These are phyloP conservation scores for Hydractinia echinata DNA, from an alignment of 30 jellyfish, hydroid and myxozoan species.

Conservation along the genomic window DNA sequence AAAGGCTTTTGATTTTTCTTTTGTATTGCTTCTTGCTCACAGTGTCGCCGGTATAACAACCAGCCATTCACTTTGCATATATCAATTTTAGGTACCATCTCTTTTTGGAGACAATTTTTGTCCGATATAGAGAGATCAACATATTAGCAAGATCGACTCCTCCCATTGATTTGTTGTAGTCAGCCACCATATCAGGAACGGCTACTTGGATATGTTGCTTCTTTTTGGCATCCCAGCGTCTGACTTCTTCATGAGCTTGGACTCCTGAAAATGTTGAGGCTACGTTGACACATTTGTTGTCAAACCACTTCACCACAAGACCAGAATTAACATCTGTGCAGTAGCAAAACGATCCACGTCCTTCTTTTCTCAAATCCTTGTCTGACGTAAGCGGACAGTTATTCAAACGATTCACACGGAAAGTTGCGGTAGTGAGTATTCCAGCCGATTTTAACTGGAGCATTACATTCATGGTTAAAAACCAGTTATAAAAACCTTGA, in stretches of 20 bases:
- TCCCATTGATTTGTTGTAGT: conserved; percentile 47
- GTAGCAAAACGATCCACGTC: conserved; percentile 30
- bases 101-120: conserved; percentile 21
- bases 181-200: conserved; percentile 24
- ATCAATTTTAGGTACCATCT: conserved; percentile 62
- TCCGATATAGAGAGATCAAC: conserved; percentile 39
- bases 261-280: conserved; percentile 26
- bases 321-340: conserved; percentile 38
- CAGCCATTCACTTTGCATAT: conserved; percentile 55
- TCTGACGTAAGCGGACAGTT: conserved; percentile 23
- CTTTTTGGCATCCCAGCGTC: conserved; percentile 26
- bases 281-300: conserved; percentile 29
- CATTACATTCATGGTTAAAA: conserved; percentile 15
- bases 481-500: conserved; percentile 41
- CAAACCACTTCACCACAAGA: conserved; percentile 11
- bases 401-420: conserved; percentile 3
- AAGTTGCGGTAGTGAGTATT: conserved; percentile 39
- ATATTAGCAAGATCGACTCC: conserved; percentile 53
- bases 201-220: conserved; percentile 21
- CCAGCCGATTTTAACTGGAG: conserved; percentile 23
- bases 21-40: conserved; percentile 36
- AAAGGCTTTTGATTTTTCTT: conserved; percentile 35
- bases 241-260: conserved; percentile 30
- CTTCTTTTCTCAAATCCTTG: conserved; percentile 20
- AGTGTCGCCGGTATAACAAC: conserved; percentile 70